Conservation (phyloP, 2,113 vertebrate species). For the Atlantisia rogersi region DNA sequence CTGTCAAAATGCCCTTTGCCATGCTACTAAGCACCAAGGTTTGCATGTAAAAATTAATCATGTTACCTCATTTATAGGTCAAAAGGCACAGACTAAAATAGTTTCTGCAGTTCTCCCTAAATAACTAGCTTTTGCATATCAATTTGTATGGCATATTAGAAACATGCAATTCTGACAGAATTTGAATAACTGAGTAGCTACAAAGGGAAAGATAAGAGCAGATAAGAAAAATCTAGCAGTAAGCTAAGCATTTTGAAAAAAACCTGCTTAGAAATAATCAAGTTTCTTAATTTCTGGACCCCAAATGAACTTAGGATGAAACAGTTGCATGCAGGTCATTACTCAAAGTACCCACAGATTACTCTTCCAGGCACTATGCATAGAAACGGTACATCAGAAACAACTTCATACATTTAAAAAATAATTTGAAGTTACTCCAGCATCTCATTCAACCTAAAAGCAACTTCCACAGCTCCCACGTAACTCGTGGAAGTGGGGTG, state of each 20-base stretch:
- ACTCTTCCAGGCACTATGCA: neutral
- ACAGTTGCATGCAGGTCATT: neutral
- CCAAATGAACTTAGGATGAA: neutral
- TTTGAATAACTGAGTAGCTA: constrained; percentile 32
- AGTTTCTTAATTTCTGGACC: neutral
- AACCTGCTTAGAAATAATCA: neutral
- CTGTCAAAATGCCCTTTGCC: constrained; percentile 36
- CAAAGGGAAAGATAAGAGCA: neutral
- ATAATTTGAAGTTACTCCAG: neutral
- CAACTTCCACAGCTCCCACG: neutral
- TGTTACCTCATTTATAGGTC: constrained; percentile 48
- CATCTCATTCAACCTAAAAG: neutral
- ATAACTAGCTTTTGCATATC: constrained; percentile 44
- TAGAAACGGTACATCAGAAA: neutral
- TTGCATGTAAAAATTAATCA: constrained; percentile 4
- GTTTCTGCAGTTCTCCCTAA: constrained; percentile 40
- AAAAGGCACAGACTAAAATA: constrained; percentile 59
- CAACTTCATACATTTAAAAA: neutral
- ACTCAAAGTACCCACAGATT: neutral
- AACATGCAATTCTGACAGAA: constrained; percentile 8
- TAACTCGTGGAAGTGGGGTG: neutral
- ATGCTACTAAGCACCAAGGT: constrained; percentile 1
- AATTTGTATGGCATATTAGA: constrained; percentile 36
- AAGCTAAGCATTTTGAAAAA: neutral
- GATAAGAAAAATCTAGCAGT: neutral